Evolutionary conservation across 2,797 vertebrate species (phyloP).

Genomic region (Gila robusta): DNA sequence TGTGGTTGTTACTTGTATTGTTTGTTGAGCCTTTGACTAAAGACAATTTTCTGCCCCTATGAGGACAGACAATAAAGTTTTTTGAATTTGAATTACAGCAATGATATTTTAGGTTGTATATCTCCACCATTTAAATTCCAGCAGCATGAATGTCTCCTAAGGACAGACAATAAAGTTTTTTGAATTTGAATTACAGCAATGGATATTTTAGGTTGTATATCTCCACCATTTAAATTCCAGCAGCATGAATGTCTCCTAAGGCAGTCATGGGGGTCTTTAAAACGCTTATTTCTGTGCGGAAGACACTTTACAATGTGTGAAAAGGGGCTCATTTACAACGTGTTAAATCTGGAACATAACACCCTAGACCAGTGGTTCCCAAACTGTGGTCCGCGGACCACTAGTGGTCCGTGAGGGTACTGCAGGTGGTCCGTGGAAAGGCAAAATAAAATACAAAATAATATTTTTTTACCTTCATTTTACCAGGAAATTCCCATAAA

Average conservation of each 20-base stretch:
- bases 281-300: conserved; percentile 41
- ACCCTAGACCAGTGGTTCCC: too few relatives aligned
- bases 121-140: conserved; percentile 29
- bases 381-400: too few relatives aligned
- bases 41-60: too few relatives aligned
- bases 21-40: too few relatives aligned
- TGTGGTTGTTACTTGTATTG: too few relatives aligned
- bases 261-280: conserved; percentile 5
- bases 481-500: too few relatives aligned
- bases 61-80: neutral
- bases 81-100: too few relatives aligned
- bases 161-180: neutral
- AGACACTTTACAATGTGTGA: conserved; percentile 41
- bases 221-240: conserved; percentile 25
- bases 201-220: neutral
- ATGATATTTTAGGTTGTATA: neutral
- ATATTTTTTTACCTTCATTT: too few relatives aligned
- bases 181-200: too few relatives aligned
- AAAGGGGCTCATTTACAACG: conserved; percentile 35
- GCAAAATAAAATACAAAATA: too few relatives aligned
- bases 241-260: conserved; percentile 16
- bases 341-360: conserved; percentile 41
- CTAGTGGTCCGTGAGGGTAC: too few relatives aligned
- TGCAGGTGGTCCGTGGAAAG: too few relatives aligned
- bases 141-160: conserved; percentile 14